Conservation (phyloP, 2,888 invertebrate species). For the Hofmannophila pseudospretella region DNA sequence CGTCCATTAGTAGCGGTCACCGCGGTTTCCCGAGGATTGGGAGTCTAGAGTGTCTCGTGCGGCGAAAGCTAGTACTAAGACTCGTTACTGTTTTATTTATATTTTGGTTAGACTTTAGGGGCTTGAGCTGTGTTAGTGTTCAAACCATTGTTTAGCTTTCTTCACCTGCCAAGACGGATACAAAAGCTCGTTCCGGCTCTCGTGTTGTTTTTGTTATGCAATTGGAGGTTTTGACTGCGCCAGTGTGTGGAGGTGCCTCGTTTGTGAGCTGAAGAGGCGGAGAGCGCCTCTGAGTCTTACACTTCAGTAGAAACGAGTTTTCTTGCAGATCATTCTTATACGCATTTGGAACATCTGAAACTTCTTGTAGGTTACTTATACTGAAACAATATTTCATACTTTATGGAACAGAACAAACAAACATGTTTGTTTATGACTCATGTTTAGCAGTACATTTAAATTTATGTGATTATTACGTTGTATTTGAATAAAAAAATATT, state of each 20-base stretch:
- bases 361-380: neutral
- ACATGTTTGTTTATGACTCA: neutral
- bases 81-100: too few species aligned
- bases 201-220: constrained; percentile 73
- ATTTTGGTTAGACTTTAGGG: constrained; percentile 66
- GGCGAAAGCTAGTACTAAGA: too few species aligned
- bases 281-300: too few species aligned
- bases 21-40: too few species aligned
- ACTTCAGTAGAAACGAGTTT: too few species aligned
- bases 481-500: too few species aligned
- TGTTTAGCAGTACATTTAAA: neutral
- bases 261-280: constrained; percentile 24
- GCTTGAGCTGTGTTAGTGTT: constrained; percentile 59
- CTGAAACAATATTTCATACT: neutral
- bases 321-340: too few species aligned
- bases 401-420: neutral
- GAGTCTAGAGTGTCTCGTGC: too few species aligned
- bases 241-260: constrained; percentile 45
- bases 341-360: too few species aligned
- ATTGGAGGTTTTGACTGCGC: constrained; percentile 67
- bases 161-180: constrained; percentile 70
- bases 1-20: too few species aligned
- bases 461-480: too few species aligned
- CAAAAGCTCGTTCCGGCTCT: constrained; percentile 68
- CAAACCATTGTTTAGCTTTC: constrained; percentile 71